Conservation (phyloP, 2,888 invertebrate genomes). For the Danaus chrysippus region DNA sequence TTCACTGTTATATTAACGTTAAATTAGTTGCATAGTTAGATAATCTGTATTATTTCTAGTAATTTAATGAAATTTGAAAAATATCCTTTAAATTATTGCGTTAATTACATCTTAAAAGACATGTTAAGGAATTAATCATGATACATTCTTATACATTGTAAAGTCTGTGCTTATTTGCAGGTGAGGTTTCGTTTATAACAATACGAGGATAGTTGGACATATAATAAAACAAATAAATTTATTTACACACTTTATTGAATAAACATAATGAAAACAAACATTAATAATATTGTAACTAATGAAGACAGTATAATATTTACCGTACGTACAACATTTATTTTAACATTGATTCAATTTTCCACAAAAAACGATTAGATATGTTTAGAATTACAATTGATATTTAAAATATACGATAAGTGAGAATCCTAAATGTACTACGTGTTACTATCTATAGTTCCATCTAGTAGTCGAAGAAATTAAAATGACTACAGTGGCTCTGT, state of each 20-base stretch:
- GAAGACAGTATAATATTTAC: conserved; percentile 71
- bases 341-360: conserved; percentile 67
- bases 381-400: conserved; percentile 71
- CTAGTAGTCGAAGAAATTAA: conserved; percentile 24
- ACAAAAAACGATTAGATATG: conserved; percentile 75
- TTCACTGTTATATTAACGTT: too few relatives aligned
- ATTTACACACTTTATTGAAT: conserved; percentile 80
- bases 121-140: too few relatives aligned
- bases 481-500: conserved; percentile 25
- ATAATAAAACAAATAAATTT: conserved; percentile 41
- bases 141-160: too few relatives aligned
- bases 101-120: too few relatives aligned
- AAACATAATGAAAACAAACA: conserved; percentile 78
- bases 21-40: too few relatives aligned
- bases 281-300: conserved; percentile 69
- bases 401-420: conserved; percentile 65
- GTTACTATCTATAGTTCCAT: conserved; percentile 30
- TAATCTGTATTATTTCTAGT: too few relatives aligned
- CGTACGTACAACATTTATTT: conserved; percentile 75
- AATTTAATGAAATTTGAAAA: too few relatives aligned
- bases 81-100: too few relatives aligned
- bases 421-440: conserved; percentile 35
- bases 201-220: background rate
- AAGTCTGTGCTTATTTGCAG: background rate
- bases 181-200: background rate